Evolutionary conservation across 2,888 invertebrate genomes (phyloP), one percentile per base, ranked within the genome.

Genomic region (Cantharis rustica): DNA sequence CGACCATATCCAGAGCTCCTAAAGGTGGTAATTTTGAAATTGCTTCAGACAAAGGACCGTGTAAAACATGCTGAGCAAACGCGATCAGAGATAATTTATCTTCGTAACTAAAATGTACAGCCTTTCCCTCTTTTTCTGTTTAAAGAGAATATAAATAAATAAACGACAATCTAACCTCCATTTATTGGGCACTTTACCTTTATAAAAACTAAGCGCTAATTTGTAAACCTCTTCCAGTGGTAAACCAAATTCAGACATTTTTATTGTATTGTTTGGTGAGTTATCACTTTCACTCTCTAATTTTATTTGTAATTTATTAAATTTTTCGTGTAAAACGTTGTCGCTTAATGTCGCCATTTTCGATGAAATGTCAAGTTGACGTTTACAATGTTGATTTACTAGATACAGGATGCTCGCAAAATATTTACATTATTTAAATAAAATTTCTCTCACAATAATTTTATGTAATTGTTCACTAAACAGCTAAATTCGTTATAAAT

Each of bases 121-220:
- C 98, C 90, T 98, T 98, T n/a, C 98, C 98, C 89, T 97, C 96
- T 89, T 98, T 98, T 87, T 98, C 98, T 98, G 88, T 66, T 63
- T 20, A n/a, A 23, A 66, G 3, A 66, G 2, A 72, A 75, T 81
- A 71, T 78, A 23, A 11, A 73, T 78, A 72, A 76, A 68, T 71
- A 72, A 77, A 78, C 75, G 71, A 16, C 13, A 13, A 16, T 20
- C 17, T 69, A 64, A 68, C 31, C 71, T 73, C 20, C 17, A 72
- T 47, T n/a, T 47, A 61, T 26, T 16, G 11, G 3, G 2, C 61
- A 47, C 47, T 68, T 68, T 26, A 98, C 98, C 98, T 94, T 97
- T 98, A 87, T 97, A 98, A 90, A 98, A 98, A 85, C 92, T 92
- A 77, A 97, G 89, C 27, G 96, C 96, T 84, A 97, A 91, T 89